Evolutionary conservation across 2,888 invertebrate genomes (phyloP), one percentile per base, ranked within the genome.

Genomic region (Brenthis ino): DNA sequence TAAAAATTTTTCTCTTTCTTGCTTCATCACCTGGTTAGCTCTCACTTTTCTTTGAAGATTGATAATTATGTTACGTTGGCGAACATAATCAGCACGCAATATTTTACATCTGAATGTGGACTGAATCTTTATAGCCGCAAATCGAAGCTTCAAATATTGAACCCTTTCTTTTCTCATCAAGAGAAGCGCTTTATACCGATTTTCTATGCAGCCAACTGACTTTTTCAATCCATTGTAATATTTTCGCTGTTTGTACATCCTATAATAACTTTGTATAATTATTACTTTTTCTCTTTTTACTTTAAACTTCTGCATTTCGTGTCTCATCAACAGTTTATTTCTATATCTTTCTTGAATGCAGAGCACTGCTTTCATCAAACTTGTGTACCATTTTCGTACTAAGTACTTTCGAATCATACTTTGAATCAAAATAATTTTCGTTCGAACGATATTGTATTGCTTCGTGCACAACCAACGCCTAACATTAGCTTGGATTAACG

Each of bases 41-140:
- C 93, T 90, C 77, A 93, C 89, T 82, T 86, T 91, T 65, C 82
- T 85, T 75, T 95, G 95, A 58, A 95, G 79, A 2, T 75, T 73
- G 14, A 93, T 80, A 37, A 89, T 85, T 13, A 88, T 80, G 24
- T 82, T 78, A 57, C 80, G 83, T 4, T 78, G 78, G 51, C 76
- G 77, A 12, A 79, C 71, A 71, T 91, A 94, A 24, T 85, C 78
- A 33, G 81, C 78, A 11, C 89, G 89, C 3, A 85, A 86, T 76
- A 87, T 79, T 72, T 86, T 87, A 8, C 92, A 86, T 57, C 94
- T 91, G 72, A 84, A 89, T 24, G 85, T 80, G 57, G 90, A 85
- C 77, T 95, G 95, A 4, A 95, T 70, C 28, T 84, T 79, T 8
- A 93, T 76, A 3, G 80, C 85, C 0, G 87, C 86, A 43, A 76